Percentiles rank a stretch among this genome's conserved stretches.
Conservation (phyloP, 37 sponge, comb jelly and placozoan species). For the Tethya wilhelma region DNA sequence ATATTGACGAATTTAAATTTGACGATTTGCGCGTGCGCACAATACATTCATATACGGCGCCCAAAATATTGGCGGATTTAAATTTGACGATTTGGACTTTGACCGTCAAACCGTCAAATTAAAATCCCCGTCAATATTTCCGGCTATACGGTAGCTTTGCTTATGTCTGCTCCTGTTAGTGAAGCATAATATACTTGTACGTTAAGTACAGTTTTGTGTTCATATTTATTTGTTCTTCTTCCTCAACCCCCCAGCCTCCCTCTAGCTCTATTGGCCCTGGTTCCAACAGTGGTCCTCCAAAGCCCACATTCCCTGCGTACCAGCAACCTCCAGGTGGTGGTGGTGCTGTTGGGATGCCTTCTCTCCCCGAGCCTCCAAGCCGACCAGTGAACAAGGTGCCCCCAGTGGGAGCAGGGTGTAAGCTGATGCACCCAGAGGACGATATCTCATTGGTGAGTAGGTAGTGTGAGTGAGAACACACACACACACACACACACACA, state of each 20-base stretch:
- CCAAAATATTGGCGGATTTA: no score
- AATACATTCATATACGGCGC: no score
- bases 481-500: conserved; percentile 34
- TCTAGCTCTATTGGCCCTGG: background rate
- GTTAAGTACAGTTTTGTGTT: background rate
- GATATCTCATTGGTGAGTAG: conserved; percentile 92
- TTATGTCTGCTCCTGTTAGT: no score
- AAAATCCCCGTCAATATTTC: no score
- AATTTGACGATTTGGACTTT: no score
- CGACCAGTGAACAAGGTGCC: conserved; percentile 50
- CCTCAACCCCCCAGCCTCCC: background rate
- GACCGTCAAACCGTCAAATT: no score
- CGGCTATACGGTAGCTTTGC: no score
- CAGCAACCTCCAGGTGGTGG: conserved; percentile 14
- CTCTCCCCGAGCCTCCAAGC: conserved; percentile 18
- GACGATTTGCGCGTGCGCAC: no score
- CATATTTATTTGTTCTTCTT: background rate
- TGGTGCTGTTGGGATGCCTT: background rate
- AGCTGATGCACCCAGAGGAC: conserved; percentile 89
- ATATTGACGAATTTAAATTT: no score
- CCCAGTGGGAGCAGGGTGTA: conserved; percentile 62
- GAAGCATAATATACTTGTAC: no score
- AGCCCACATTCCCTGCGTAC: conserved; percentile 60
- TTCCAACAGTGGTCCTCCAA: conserved; percentile 32
- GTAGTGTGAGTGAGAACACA: background rate